Conservation (phyloP, 2,113 vertebrate species). For the Rhineura floridana region DNA sequence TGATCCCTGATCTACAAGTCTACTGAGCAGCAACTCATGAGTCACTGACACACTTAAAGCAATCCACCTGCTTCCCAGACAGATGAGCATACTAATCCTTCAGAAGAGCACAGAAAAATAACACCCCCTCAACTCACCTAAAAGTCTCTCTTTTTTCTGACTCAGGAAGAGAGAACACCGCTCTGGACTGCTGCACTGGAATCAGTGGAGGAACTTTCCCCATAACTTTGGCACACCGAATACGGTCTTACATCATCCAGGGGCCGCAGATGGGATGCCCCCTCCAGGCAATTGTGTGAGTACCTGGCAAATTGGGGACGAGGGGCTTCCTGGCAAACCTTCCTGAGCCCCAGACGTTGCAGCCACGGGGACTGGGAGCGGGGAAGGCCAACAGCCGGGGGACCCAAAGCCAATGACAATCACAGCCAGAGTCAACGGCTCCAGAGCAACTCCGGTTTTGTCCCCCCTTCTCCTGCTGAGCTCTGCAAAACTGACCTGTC, state of each 20-base stretch:
- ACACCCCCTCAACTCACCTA: too few relatives aligned
- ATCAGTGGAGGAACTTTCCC: fast-evolving
- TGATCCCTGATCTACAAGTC: not conserved
- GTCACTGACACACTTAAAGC: not conserved
- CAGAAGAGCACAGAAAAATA: too few relatives aligned
- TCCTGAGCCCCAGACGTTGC: not conserved
- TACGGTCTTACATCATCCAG: not conserved
- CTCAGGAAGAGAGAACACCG: not conserved
- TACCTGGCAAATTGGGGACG: not conserved
- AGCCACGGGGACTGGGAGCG: not conserved
- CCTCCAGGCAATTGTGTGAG: not conserved
- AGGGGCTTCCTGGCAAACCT: not conserved
- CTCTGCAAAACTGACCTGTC: too few relatives aligned
- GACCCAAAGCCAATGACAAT: too few relatives aligned
- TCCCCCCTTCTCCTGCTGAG: too few relatives aligned
- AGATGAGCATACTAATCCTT: not conserved
- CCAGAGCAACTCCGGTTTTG: too few relatives aligned
- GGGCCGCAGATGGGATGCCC: not conserved
- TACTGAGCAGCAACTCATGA: not conserved
- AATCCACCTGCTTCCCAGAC: not conserved
- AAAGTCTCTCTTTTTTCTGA: not conserved
- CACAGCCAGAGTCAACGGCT: too few relatives aligned
- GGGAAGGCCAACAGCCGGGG: too few relatives aligned
- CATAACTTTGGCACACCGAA: fast-evolving
- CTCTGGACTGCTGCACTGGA: not conserved